Evolutionary conservation across 2,888 invertebrate species (phyloP).

Genomic region (Hydrotaea diabolus): DNA sequence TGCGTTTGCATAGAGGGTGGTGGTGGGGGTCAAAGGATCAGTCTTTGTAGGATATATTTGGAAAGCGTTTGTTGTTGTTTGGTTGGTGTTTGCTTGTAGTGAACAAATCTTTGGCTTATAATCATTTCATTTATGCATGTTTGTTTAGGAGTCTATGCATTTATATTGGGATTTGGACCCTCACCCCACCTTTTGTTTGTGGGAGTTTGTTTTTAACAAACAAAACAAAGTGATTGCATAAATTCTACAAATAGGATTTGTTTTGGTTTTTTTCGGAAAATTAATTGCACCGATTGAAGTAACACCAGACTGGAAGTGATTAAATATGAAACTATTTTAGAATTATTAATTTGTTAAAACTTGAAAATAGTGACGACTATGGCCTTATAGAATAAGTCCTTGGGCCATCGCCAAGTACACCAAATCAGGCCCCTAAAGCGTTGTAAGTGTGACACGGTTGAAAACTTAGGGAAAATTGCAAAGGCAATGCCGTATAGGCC

Average conservation of each 20-base stretch:
- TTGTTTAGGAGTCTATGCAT: conserved; percentile 41
- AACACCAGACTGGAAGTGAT: conserved; percentile 11
- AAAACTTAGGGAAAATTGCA: no score
- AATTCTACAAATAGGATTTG: conserved; percentile 14
- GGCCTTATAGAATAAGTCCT: no score
- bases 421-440: no score
- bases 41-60: background rate
- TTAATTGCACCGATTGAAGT: background rate
- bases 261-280: background rate
- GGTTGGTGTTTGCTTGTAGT: conserved; percentile 28
- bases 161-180: background rate
- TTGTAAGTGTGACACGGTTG: no score
- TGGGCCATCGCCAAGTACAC: no score
- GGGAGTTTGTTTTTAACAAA: background rate
- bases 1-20: background rate
- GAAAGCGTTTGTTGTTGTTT: no score
- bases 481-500: no score
- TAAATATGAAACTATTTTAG: background rate
- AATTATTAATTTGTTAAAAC: no score
- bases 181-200: background rate
- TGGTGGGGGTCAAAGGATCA: background rate
- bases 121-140: conserved; percentile 62
- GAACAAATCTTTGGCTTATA: conserved; percentile 61
- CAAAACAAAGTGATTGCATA: conserved; percentile 30
- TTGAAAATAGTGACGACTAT: no score